These are phyloP conservation scores for Drosophila obscura DNA, from an alignment of 1,140 invertebrate species.

Conservation along the genomic window DNA sequence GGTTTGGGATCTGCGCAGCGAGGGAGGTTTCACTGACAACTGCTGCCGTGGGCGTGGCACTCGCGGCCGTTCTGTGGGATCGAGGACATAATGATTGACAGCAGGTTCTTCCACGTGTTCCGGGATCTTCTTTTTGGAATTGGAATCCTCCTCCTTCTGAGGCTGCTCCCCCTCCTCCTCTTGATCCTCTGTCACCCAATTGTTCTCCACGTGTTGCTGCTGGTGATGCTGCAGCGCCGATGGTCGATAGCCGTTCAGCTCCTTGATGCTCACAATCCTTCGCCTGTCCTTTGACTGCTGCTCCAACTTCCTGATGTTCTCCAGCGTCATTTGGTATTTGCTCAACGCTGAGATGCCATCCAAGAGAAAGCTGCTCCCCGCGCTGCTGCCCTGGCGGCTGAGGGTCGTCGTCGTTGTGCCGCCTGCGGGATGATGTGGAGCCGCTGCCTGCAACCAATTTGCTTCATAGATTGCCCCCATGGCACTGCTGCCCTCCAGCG, in stretches of 20 bases:
- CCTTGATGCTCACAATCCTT: constrained; percentile 83
- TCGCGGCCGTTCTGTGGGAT: constrained; percentile 62
- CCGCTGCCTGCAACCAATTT: constrained; percentile 90
- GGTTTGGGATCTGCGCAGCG: constrained; percentile 72
- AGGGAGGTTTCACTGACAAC: constrained; percentile 69
- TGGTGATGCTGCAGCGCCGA: constrained; percentile 85
- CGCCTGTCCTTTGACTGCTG: constrained; percentile 53
- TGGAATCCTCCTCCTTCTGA: background rate
- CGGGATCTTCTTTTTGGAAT: background rate
- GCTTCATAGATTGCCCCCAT: constrained; percentile 92
- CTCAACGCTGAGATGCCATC: constrained; percentile 86
- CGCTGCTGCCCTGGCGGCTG: constrained; percentile 59
- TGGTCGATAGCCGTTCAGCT: constrained; percentile 86
- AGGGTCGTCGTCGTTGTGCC: constrained; percentile 23
- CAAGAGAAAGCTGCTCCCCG: constrained; percentile 72
- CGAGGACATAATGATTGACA: constrained; percentile 76
- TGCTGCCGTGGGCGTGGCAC: constrained; percentile 74
- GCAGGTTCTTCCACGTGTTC: background rate
- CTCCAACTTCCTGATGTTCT: constrained; percentile 83
- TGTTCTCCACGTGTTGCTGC: constrained; percentile 84
- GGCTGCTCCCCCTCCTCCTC: background rate
- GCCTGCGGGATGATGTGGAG: constrained; percentile 56
- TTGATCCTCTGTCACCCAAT: constrained; percentile 84
- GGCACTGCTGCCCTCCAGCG: constrained; percentile 86
- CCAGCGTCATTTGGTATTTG: constrained; percentile 87